Evolutionary conservation across 2,888 invertebrate species (phyloP).

Genomic region (Luffia ferchaultella): DNA sequence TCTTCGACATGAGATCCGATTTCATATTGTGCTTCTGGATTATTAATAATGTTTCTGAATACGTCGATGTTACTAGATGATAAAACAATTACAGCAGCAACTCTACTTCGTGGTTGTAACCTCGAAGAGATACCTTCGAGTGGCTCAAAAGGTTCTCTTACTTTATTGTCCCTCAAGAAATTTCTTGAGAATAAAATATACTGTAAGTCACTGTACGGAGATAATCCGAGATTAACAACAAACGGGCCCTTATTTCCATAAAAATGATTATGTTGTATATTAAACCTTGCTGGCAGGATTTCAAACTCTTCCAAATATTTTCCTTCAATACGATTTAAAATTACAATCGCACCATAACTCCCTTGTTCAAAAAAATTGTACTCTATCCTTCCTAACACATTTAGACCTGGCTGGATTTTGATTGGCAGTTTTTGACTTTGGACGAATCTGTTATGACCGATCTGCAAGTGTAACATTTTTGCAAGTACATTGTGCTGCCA

Average conservation of each 20-base stretch:
- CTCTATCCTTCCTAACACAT: slow-evolving; percentile 79
- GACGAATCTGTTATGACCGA: slow-evolving; percentile 87
- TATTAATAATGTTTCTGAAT: slow-evolving; percentile 90
- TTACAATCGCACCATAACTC: slow-evolving; percentile 80
- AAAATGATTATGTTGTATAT: slow-evolving; percentile 89
- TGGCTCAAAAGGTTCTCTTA: slow-evolving; percentile 84
- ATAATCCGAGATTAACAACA: slow-evolving; percentile 86
- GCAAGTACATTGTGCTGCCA: slow-evolving; percentile 69
- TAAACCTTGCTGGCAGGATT: slow-evolving; percentile 72
- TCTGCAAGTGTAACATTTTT: slow-evolving; percentile 71
- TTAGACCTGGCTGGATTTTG: slow-evolving; percentile 83
- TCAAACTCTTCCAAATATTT: slow-evolving; percentile 81
- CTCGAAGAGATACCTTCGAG: slow-evolving; percentile 70
- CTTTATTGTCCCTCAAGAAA: slow-evolving; percentile 84
- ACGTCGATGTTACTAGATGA: slow-evolving; percentile 91
- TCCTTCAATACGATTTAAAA: slow-evolving; percentile 76
- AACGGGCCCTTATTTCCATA: slow-evolving; percentile 87
- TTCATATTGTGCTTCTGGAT: slow-evolving; percentile 91
- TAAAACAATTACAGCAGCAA: slow-evolving; percentile 91
- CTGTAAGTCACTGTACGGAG: slow-evolving; percentile 86
- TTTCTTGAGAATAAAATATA: slow-evolving; percentile 87
- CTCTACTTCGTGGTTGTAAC: slow-evolving; percentile 88
- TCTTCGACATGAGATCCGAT: slow-evolving; percentile 95
- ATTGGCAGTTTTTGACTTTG: slow-evolving; percentile 78
- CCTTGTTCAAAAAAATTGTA: slow-evolving; percentile 91